Base-by-base conservation (phyloP, 2,888 invertebrate genomes). In the Lepidochrysops patricia region DNA sequence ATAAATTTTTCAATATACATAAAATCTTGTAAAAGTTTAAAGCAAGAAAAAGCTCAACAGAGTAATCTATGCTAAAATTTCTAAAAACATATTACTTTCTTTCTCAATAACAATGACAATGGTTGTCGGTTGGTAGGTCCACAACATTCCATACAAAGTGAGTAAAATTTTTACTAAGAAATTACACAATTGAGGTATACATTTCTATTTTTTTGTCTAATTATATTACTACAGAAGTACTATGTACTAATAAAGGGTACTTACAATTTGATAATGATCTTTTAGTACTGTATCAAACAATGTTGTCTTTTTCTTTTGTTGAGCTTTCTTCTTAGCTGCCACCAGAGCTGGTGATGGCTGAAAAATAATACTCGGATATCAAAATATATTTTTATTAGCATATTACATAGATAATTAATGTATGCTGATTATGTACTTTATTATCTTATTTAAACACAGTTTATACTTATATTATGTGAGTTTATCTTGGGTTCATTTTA, bases 311-410 rank as follows among this genome's bases (percentile, higher is more conserved):
- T 92, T 91, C 70, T 90, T 92, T 57, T 90, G 85, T 63, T 91
- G 91, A 27, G 92, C 93, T 67, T 92, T 93, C 67, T 91, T 91
- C 76, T 94, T 94, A 2, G 93, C 93, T 67, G 93, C 93, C n/a
- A 92, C 70, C 50, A 94, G 72, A 49, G 91, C 90, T 57, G 91
- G 84, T 60, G 91, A 93, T 3, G 87, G 82, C 88, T 89, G 68
- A 7, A 72, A 72, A 48, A 61, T 26, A 62, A 61, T 19, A 43
- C n/a, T n/a, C n/a, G n/a, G n/a, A n/a, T n/a, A n/a, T n/a, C 19
- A 9, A 43, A 19, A 43, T 43, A 4, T n/a, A 19, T 15, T 37
- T 6, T 2, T 37, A 37, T 15, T 37, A 15, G 37, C 37, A 37
- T 43, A 9, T 19, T 43, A n/a, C 6, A 35, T 37, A 15, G 7